Base-by-base conservation (phyloP, 2,888 invertebrate genomes). In the Tenthredo mesomela region DNA sequence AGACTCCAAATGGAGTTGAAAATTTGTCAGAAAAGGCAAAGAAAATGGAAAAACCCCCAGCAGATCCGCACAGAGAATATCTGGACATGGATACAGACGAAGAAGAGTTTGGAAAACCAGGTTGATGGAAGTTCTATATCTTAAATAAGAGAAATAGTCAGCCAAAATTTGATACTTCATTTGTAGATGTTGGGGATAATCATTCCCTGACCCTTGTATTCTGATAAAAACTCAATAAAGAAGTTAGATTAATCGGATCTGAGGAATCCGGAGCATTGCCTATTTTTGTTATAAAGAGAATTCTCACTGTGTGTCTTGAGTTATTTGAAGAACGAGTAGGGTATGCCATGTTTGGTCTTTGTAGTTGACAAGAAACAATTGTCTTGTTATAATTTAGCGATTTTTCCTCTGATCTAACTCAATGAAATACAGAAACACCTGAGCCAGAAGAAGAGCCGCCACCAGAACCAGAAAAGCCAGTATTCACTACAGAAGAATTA, bases 401-500 rank as follows among this genome's bases (percentile, higher is more conserved):
- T 67, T 67, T 33, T 18, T 77, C 2, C 2, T 50, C 6, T 9
- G 5, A 70, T 21, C n/a, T n/a, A 40, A 67, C 67, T 33, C 33
- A 67, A 25, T 67, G 29, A 67, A 18, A 18, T 67, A 47, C 85
- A 93, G 93, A 92, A 86, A 91, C 90, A 75, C 90, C 91, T 21
- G 94, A 94, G 89, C 92, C 90, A 50, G 93, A 92, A 86, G 92
- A 92, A 84, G 93, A 94, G 84, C 88, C 87, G 58, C 87, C 90
- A 47, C 82, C 88, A 6, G 93, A 93, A 78, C 95, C 95, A 0
- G 94, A 95, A 40, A 95, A 95, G 85, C 95, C 96, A 0, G 93
- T 94, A 0, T 97, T 96, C 88, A 94, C 94, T 0, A 94, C 95
- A 0, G 95, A 95, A 87, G 96, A 97, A 80, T 89, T 97, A 50